A percentile compares a stretch with the other conserved stretches of the same genome.
phyloP scores from a whole-genome alignment of 2,797 vertebrate genomes.

The Enteromius trimaculatus region DNA sequence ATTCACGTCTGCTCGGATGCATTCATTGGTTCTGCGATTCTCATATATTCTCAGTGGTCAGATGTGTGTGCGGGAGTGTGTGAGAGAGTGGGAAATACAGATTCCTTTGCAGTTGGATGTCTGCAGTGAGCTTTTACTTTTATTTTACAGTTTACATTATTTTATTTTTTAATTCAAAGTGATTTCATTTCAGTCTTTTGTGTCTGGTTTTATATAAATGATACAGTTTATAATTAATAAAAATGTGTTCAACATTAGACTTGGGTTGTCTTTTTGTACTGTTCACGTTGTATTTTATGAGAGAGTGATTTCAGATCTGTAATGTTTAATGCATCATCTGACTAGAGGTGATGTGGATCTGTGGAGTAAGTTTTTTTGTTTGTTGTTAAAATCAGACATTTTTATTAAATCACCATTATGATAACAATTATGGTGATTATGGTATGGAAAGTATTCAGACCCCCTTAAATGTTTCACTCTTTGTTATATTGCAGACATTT shows the following conservation, averaged over 20 bases:
- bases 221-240: slow-evolving; percentile 85
- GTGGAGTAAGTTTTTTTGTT: too few relatives aligned
- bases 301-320: neutral
- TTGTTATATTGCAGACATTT: neutral
- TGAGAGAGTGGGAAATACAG: neutral
- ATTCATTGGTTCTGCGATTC: slow-evolving; percentile 2
- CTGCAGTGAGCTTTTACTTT: slow-evolving; percentile 53
- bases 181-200: slow-evolving; percentile 76
- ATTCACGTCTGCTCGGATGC: neutral
- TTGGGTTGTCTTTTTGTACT: neutral
- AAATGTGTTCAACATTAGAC: slow-evolving; percentile 75
- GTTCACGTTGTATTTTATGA: neutral
- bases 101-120: slow-evolving; percentile 33
- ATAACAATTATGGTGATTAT: too few relatives aligned
- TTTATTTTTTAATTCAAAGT: slow-evolving; percentile 71
- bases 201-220: slow-evolving; percentile 79
- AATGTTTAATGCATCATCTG: neutral
- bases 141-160: slow-evolving; percentile 72
- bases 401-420: too few relatives aligned
- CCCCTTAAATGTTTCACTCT: too few relatives aligned
- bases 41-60: slow-evolving; percentile 8
- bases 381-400: too few relatives aligned
- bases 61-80: neutral
- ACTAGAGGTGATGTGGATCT: neutral
- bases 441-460: too few relatives aligned